phyloP scores from a whole-genome alignment of 2,888 invertebrate genomes.

The Calliscelio sp. region DNA sequence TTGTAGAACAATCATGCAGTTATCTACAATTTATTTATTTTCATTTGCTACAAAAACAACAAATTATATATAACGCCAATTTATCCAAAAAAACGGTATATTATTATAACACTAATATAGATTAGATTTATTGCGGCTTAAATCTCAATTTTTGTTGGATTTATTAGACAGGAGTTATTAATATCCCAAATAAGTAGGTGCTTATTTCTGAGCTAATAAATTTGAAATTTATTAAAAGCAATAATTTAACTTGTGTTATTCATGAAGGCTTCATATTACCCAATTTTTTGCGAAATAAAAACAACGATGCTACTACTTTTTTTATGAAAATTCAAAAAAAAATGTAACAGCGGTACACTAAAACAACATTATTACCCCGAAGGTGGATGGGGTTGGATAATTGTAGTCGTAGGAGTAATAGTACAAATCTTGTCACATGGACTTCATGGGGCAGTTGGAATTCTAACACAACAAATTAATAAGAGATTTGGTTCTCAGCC shows the following conservation, averaged over 20 bases:
- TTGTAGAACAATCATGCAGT: no score
- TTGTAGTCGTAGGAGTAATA: conserved; percentile 90
- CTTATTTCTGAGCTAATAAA: conserved; percentile 18
- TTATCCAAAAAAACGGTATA: no score
- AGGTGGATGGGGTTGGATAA: conserved; percentile 95
- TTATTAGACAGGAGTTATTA: conserved; percentile 29
- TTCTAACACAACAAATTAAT: conserved; percentile 88
- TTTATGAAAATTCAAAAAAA: no score
- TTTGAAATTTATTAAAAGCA: conserved; percentile 21
- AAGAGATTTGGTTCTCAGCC: conserved; percentile 88
- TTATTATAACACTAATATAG: no score
- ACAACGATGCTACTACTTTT: no score
- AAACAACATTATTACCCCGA: conserved; percentile 95
- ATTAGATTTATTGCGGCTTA: conserved; percentile 9
- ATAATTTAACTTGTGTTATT: neutral
- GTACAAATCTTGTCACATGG: conserved; percentile 92
- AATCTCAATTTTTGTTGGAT: conserved; percentile 16
- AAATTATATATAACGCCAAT: no score
- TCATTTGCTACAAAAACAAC: no score
- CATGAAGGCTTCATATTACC: neutral
- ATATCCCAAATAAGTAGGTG: conserved; percentile 17
- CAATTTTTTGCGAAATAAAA: conserved; percentile 12
- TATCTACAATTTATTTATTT: no score
- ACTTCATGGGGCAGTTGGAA: conserved; percentile 89
- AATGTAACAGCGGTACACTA: no score